Evolutionary conservation across 2,888 invertebrate genomes (phyloP).

Genomic region (Lasioglossum morio): DNA sequence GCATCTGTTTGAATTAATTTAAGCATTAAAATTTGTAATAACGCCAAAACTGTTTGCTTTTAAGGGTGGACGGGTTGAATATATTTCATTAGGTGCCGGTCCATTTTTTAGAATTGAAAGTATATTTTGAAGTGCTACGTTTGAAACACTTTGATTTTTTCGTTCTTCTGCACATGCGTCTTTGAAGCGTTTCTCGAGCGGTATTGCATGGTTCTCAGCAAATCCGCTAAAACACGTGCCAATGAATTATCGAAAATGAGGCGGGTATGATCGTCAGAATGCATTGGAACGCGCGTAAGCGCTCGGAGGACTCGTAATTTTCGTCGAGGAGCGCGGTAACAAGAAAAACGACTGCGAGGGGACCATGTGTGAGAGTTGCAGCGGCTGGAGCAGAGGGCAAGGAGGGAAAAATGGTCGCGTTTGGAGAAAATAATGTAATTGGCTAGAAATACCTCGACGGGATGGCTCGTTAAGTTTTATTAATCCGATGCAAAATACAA

Average conservation of each 20-base stretch:
- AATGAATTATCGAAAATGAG: not conserved
- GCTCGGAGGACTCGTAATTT: slow-evolving; percentile 26
- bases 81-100: not conserved
- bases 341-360: slow-evolving; percentile 27
- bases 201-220: not conserved
- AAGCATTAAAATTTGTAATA: not conserved
- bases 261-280: not conserved
- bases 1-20: not conserved
- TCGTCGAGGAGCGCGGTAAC: slow-evolving; percentile 13
- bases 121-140: not conserved
- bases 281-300: slow-evolving; percentile 8
- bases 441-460: slow-evolving; percentile 58
- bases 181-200: not conserved
- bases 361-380: not conserved
- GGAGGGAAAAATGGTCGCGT: slow-evolving; percentile 45
- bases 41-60: not conserved
- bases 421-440: slow-evolving; percentile 72
- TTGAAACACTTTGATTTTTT: not conserved
- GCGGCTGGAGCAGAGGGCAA: slow-evolving; percentile 26
- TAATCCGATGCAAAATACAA: slow-evolving; percentile 69
- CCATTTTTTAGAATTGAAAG: not conserved
- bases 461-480: slow-evolving; percentile 72
- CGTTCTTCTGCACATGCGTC: not conserved
- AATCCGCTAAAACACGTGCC: not conserved
- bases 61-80: not conserved